These are phyloP conservation scores for Hypotaenidia philippensis DNA, from an alignment of 2,797 vertebrate species.

Conservation along the genomic window DNA sequence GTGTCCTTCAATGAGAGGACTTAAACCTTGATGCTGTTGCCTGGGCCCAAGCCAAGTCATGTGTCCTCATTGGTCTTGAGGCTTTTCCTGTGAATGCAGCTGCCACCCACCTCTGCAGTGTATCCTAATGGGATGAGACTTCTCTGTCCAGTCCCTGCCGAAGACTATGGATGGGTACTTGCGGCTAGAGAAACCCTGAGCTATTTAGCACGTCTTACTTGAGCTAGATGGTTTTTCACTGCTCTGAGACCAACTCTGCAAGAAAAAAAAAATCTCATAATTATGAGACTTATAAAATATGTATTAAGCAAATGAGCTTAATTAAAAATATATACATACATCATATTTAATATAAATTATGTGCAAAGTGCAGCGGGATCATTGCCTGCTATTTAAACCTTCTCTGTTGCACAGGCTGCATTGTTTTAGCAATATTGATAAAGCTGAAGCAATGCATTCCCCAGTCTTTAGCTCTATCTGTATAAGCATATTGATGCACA, in stretches of 20 bases:
- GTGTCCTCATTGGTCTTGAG: slow-evolving; percentile 53
- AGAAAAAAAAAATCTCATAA: not conserved
- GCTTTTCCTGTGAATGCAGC: slow-evolving; percentile 62
- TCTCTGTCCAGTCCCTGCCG: not conserved
- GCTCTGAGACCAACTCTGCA: not conserved
- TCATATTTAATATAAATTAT: not conserved
- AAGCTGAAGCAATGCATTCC: not conserved
- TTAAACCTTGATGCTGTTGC: slow-evolving; percentile 14
- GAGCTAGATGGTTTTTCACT: not conserved
- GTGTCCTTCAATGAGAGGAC: slow-evolving; percentile 70
- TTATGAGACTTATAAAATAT: not conserved
- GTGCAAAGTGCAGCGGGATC: not conserved
- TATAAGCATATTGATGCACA: not conserved
- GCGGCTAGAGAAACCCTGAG: not conserved
- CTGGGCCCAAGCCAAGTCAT: slow-evolving; percentile 49
- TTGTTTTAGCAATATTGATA: not conserved
- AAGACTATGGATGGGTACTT: not conserved
- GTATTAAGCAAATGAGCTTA: not conserved
- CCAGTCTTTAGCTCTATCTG: not conserved
- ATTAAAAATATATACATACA: slow-evolving; percentile 13
- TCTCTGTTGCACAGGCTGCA: not conserved
- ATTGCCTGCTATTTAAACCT: not conserved
- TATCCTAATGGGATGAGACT: slow-evolving; percentile 46
- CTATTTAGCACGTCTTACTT: not conserved
- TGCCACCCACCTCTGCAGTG: slow-evolving; percentile 23